A percentile compares a stretch with the other conserved stretches of the same genome.
These are phyloP conservation scores for Corbicula japonica DNA, from an alignment of 2,888 invertebrate species.

Conservation along the genomic window DNA sequence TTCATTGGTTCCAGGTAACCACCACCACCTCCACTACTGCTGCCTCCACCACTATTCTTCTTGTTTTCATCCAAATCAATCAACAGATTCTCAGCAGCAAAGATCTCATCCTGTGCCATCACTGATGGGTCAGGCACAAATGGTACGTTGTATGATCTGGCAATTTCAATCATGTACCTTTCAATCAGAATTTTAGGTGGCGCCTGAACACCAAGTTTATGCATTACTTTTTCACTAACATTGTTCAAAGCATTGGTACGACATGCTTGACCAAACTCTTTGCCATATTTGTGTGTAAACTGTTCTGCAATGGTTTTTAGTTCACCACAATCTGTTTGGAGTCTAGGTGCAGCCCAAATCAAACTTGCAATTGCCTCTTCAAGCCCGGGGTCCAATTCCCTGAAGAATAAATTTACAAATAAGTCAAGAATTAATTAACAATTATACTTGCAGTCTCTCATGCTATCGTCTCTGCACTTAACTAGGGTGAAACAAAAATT, in stretches of 20 bases:
- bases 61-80: constrained; percentile 80
- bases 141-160: constrained; percentile 96
- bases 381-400: constrained; percentile 95
- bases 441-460: no score
- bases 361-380: constrained; percentile 98
- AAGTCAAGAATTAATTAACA: no score
- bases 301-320: constrained; percentile 94
- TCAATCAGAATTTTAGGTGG: constrained; percentile 98
- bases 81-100: constrained; percentile 79
- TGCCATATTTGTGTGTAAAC: constrained; percentile 96
- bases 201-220: constrained; percentile 89
- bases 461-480: no score
- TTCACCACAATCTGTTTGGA: constrained; percentile 90
- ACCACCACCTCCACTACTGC: constrained; percentile 69
- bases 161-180: constrained; percentile 97
- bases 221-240: constrained; percentile 94
- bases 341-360: constrained; percentile 98
- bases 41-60: constrained; percentile 72
- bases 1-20: constrained; percentile 43
- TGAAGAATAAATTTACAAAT: constrained; percentile 83
- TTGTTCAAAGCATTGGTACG: constrained; percentile 93
- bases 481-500: no score
- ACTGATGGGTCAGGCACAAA: constrained; percentile 95
- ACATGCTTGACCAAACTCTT: constrained; percentile 94
- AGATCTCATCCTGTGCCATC: constrained; percentile 82